Evolutionary conservation across 2,113 vertebrate species (phyloP), one percentile per base, ranked within the genome.

Genomic region (Antigone vipio): DNA sequence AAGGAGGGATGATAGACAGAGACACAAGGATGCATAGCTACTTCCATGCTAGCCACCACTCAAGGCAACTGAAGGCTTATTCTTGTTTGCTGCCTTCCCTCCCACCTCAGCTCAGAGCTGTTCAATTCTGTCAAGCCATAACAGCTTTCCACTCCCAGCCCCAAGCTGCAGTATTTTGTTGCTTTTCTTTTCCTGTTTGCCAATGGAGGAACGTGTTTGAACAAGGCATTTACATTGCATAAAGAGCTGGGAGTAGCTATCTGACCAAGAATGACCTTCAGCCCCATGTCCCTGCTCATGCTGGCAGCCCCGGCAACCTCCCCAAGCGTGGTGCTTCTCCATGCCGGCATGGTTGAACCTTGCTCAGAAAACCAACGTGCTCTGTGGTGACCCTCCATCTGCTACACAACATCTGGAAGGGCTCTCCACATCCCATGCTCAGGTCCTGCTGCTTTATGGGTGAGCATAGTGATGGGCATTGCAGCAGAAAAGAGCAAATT

Each of bases 11-110:
- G 42, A 34, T 2, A n/a, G 29, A 44, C 14, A 38, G 35, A 58
- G 34, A 32, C 8, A 52, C 11, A 17, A 32, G 3, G 45, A 62
- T 0, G 12, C 15, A 5, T 0, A 19, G 29, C 27, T 21, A 18
- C 45, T 50, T 9, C 45, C 78, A 66, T 1, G 14, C 29, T 15
- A 19, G 26, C 24, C 59, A 11, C 16, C 29, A 2, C 9, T 15
- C 60, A 13, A 15, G 0, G 9, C 34, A 15, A 2, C 23, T 1
- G 34, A 19, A 17, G 52, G 18, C 16, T 71, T 15, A 0, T 17
- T 14, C 8, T 23, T 3, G 6, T 34, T 72, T 21, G 15, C 38
- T 40, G 20, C 44, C 60, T 44, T 32, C 68, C 23, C 22, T 64
- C 55, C 35, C 56, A 40, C 21, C 55, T 42, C 53, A 63, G 47